These are phyloP conservation scores for Rhagologus leucostigma DNA, from an alignment of 2,113 vertebrate genomes.

Conservation along the genomic window DNA sequence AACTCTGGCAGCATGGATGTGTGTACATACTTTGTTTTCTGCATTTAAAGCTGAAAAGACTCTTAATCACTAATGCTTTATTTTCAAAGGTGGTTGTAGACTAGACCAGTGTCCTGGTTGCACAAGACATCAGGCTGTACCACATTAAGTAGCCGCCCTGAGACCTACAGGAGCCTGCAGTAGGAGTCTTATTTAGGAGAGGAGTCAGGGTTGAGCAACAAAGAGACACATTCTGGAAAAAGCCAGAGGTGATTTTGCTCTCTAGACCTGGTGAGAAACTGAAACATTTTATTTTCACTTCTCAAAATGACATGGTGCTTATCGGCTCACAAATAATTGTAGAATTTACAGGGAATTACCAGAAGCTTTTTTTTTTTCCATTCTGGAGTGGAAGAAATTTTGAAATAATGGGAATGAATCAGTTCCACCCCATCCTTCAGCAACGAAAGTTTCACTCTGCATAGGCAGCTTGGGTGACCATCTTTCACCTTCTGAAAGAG, in stretches of 20 bases:
- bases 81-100: not conserved
- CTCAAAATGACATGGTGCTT: not conserved
- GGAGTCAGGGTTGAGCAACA: not conserved
- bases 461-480: not conserved
- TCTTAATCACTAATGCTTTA: not conserved
- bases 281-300: not conserved
- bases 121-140: accelerated
- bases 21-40: not conserved
- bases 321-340: not conserved
- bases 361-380: not conserved
- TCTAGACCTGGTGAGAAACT: not conserved
- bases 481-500: not conserved
- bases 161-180: not conserved
- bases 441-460: not conserved
- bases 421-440: not conserved
- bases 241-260: not conserved
- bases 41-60: not conserved
- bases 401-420: not conserved
- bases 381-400: not conserved
- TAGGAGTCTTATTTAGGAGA: not conserved
- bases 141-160: not conserved
- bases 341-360: not conserved
- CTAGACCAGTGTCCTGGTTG: not conserved
- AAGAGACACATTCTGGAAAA: not conserved
- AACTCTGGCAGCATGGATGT: not conserved